Percentiles rank a stretch among this genome's conserved stretches.
phyloP scores from a whole-genome alignment of 2,113 vertebrate genomes.

The Leptocoma aspasia region DNA sequence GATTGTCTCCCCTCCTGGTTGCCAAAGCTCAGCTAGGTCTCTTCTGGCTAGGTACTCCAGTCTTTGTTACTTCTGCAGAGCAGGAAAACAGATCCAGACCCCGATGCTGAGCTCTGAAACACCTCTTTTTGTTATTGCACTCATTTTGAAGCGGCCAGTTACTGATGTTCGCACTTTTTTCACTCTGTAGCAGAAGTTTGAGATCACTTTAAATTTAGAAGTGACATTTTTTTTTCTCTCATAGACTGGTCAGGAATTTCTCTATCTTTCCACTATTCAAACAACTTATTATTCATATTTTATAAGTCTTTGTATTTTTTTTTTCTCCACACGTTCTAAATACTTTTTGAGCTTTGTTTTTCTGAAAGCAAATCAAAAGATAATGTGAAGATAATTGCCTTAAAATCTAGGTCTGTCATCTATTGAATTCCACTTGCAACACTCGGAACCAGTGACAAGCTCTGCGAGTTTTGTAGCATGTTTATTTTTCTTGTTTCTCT shows the following conservation, averaged over 20 bases:
- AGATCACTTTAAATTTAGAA: not conserved
- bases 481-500: not conserved
- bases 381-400: not conserved
- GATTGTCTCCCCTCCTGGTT: not conserved
- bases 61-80: not conserved
- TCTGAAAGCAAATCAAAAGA: not conserved
- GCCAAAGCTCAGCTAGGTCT: not conserved
- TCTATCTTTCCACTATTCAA: not conserved
- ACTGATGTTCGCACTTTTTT: not conserved
- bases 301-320: not conserved
- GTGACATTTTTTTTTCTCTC: not conserved
- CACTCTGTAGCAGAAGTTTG: not conserved
- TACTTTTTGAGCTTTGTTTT: not conserved
- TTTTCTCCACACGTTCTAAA: not conserved
- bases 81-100: not conserved
- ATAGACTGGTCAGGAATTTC: not conserved
- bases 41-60: not conserved
- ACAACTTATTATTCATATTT: not conserved
- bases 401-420: not conserved
- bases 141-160: not conserved
- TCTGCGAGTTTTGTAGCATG: not conserved
- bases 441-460: not conserved
- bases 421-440: not conserved
- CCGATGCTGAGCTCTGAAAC: accelerated
- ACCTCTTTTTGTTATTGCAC: not conserved